These are phyloP conservation scores for Eurois occulta DNA, from an alignment of 2,888 invertebrate genomes.

Conservation along the genomic window DNA sequence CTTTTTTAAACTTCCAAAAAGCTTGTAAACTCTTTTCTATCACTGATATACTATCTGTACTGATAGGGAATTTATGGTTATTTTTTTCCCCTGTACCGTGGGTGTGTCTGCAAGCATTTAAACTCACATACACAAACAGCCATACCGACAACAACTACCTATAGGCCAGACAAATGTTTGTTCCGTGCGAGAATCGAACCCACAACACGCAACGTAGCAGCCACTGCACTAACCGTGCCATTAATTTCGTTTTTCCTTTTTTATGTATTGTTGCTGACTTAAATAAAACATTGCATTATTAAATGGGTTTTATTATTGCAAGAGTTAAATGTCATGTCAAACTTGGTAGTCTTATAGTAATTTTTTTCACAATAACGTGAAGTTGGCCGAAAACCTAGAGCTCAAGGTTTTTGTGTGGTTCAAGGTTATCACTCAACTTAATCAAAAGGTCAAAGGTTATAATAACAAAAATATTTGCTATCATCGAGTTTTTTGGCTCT, in stretches of 20 bases:
- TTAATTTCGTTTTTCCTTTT: not conserved
- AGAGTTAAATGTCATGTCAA: slow-evolving; percentile 21
- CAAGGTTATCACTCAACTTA: slow-evolving; percentile 23
- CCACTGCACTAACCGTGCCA: not conserved
- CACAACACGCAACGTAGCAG: not conserved
- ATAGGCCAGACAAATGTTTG: not conserved
- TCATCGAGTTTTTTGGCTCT: not conserved
- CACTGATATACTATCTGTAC: not conserved
- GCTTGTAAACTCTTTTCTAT: not conserved
- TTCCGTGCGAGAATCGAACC: not conserved
- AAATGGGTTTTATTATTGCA: slow-evolving; percentile 30
- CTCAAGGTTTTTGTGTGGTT: not conserved
- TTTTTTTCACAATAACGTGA: not conserved
- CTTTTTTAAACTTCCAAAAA: not conserved
- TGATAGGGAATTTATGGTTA: not conserved
- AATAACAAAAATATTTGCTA: slow-evolving; percentile 20
- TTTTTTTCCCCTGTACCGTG: not conserved
- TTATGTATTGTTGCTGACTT: not conserved
- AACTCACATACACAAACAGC: not conserved
- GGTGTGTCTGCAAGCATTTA: not conserved
- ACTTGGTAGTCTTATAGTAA: not conserved
- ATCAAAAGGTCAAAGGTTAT: slow-evolving; percentile 49
- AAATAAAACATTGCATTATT: slow-evolving; percentile 14
- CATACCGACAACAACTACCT: not conserved
- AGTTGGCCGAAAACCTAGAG: not conserved